Percentiles rank a stretch among this genome's conserved stretches.
Evolutionary conservation across 2,888 invertebrate species (phyloP).

Genomic region (Dasysyrphus tricinctus): DNA sequence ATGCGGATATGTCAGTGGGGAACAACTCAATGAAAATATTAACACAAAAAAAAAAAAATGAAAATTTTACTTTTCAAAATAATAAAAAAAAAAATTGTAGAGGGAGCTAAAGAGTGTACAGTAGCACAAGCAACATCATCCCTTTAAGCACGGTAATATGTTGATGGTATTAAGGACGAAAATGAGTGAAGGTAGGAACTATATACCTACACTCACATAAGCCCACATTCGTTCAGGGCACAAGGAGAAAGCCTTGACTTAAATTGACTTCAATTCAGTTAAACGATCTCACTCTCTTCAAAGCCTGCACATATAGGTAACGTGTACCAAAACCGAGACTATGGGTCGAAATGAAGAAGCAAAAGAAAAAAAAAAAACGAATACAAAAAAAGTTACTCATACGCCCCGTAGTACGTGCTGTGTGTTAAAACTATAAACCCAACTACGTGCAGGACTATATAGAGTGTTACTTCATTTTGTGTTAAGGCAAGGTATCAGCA

Average conservation of each 20-base stretch:
- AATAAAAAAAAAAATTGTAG: not conserved
- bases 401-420: slow-evolving; percentile 41
- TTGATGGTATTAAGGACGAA: slow-evolving; percentile 51
- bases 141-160: slow-evolving; percentile 38
- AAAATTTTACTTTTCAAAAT: slow-evolving; percentile 4
- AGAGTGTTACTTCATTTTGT: slow-evolving; percentile 62
- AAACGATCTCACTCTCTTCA: slow-evolving; percentile 50
- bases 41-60: no score
- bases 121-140: slow-evolving; percentile 24
- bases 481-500: slow-evolving; percentile 53
- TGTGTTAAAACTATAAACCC: slow-evolving; percentile 47
- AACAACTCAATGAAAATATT: slow-evolving; percentile 37
- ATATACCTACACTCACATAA: slow-evolving; percentile 7
- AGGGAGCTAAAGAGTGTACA: not conserved
- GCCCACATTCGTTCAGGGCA: slow-evolving; percentile 19
- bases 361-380: not conserved
- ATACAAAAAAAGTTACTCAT: slow-evolving; percentile 40
- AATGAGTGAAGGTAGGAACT: slow-evolving; percentile 23
- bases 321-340: not conserved
- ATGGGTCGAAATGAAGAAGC: not conserved
- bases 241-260: slow-evolving; percentile 61
- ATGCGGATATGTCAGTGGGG: slow-evolving; percentile 6
- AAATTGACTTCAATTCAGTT: slow-evolving; percentile 70
- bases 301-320: slow-evolving; percentile 21
- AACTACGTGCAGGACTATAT: slow-evolving; percentile 34